These are phyloP conservation scores for Tadarida brasiliensis DNA, from an alignment of 2,797 vertebrate species.

Conservation along the genomic window DNA sequence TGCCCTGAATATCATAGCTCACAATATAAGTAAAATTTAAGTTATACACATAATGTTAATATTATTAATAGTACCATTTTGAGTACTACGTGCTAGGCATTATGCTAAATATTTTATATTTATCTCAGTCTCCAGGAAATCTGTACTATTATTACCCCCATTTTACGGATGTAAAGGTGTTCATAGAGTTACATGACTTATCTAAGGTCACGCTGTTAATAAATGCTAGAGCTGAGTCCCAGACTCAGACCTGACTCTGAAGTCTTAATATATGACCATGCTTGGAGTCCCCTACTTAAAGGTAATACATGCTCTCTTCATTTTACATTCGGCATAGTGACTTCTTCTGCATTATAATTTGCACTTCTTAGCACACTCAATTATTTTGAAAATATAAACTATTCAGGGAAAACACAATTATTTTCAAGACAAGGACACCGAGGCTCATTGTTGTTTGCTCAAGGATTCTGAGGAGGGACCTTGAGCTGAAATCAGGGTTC, in stretches of 20 bases:
- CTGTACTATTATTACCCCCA: neutral
- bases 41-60: neutral
- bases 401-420: neutral
- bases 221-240: neutral
- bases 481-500: neutral
- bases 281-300: neutral
- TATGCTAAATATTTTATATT: constrained; percentile 6
- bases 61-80: neutral
- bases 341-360: neutral
- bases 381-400: constrained; percentile 17
- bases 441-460: neutral
- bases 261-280: neutral
- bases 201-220: neutral
- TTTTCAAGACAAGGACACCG: neutral
- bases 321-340: neutral
- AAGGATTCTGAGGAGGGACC: neutral
- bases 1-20: neutral
- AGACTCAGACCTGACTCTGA: neutral
- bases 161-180: neutral
- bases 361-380: neutral
- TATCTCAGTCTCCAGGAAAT: neutral
- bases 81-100: neutral
- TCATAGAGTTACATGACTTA: neutral
- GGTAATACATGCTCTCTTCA: neutral
- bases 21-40: neutral